Base-by-base conservation (phyloP, 2,113 vertebrate genomes). In the Callipepla squamata region DNA sequence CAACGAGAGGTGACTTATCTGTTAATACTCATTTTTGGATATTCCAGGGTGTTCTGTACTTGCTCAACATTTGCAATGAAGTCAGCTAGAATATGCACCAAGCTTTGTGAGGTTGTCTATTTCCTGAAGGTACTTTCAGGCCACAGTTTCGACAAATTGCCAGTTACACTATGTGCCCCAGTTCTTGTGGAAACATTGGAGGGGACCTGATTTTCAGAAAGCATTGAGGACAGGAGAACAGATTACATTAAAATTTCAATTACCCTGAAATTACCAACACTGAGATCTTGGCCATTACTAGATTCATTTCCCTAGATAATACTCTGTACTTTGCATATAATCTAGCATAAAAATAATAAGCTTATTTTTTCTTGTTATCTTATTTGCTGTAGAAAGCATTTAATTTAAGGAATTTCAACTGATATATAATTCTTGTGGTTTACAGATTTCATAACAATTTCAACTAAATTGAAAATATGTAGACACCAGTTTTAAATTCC, bases 171-270 rank as follows among this genome's bases (percentile, higher is more conserved):
- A 21, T 62, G n/a, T 93, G 92, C 72, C 85, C 90, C 79, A 78
- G 69, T 95, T 94, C 75, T 85, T 48, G 7, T 70, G 66, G 57
- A 87, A 94, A 67, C 32, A 85, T 85, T 57, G 74, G 75, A 87
- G 73, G 34, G 76, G 91, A 96, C 91, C 87, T 96, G 93, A 84
- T 93, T 96, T 94, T 91, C 80, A 58, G 91, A 83, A 94, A 85
- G 44, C 76, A 90, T 40, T 72, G 72, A 83, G 82, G 79, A 80
- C 85, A 85, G 13, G 13, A 93, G 76, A 90, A 80, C 50, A 87
- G 44, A 76, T 63, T 22, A 66, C 75, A 61, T 36, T 74, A 40
- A 70, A 91, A 32, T 85, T 87, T 78, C 51, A 36, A 77, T 61
- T 62, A 75, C 34, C 30, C 57, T 94, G 81, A 89, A 92, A 89